Evolutionary conservation across 2,797 vertebrate genomes (phyloP), one percentile per base, ranked within the genome.

Genomic region (Sebastes diaconus): DNA sequence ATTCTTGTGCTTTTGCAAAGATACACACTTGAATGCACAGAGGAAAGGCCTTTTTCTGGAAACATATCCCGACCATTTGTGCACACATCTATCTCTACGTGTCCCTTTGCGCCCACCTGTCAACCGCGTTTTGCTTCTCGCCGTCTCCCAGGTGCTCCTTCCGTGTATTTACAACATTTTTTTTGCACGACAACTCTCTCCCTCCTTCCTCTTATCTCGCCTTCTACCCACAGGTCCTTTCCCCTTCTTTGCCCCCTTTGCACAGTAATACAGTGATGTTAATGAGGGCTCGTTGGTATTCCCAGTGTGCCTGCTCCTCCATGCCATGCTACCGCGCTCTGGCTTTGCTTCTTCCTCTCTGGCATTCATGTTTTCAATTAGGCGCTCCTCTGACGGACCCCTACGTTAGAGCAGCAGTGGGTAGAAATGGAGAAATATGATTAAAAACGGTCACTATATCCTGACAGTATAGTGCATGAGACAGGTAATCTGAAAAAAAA

Each of bases 321-420:
- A 39, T 39, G 32, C 73, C 80, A 32, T 75, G 60, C 68, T 50
- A 55, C 80, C 14, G 8, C 64, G 32, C 0, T 42, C 39, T 42
- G 39, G 39, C 83, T 85, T 71, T 71, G 73, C 81, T 65, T 20
- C 82, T 87, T 87, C 74, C 82, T 88, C 83, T 79, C 90, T 93
- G 91, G 94, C 91, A 90, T 94, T 92, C 90, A 80, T 90, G 85
- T 90, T 91, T 93, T 93, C 87, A 93, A 90, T 95, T 93, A 93
- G 81, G 74, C 66, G 36, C 89, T 73, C 55, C 55, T 68, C 74
- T 75, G 65, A 89, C n/a, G n/a, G 80, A 65, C 34, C 61, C 36
- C n/a, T 39, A 14, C 32, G 13, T 39, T 36, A 8, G 22, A 22
- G 20, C n/a, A 0, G n/a, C 42, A 50, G 42, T 0, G 2, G 42